Evolutionary conservation across 2,797 vertebrate genomes (phyloP).

Genomic region (Tragopan temminckii): DNA sequence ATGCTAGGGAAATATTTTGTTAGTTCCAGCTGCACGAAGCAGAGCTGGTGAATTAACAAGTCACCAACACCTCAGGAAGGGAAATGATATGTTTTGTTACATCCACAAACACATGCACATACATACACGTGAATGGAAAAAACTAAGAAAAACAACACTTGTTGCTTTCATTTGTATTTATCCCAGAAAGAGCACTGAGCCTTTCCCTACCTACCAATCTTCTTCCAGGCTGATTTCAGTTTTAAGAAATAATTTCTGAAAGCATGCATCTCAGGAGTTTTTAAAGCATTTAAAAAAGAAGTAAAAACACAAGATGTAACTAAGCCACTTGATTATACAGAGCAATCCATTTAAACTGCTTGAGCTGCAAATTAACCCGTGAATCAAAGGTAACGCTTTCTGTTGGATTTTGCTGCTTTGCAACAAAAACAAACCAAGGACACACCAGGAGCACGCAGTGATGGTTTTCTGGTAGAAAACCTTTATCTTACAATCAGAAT

Average conservation of each 20-base stretch:
- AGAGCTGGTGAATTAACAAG: background rate
- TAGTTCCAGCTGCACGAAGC: background rate
- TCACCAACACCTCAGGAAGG: background rate
- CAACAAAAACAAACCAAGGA: background rate
- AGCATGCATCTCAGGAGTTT: background rate
- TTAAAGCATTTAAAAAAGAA: background rate
- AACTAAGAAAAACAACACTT: background rate
- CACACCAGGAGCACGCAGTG: background rate
- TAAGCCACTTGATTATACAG: background rate
- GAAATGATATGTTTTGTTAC: background rate
- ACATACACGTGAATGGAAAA: background rate
- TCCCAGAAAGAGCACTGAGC: background rate
- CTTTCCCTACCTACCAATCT: background rate
- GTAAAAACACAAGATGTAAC: background rate
- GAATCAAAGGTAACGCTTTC: background rate
- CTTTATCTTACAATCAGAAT: background rate
- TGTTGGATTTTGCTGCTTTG: background rate
- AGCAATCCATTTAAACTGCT: background rate
- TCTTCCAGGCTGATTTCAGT: background rate
- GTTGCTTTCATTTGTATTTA: background rate
- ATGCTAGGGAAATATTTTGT: background rate
- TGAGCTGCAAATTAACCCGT: background rate
- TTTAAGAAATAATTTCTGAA: background rate
- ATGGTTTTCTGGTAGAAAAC: background rate
- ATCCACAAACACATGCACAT: background rate